Base-by-base conservation (phyloP, 2,113 vertebrate species). In the Ploceus nigricollis region DNA sequence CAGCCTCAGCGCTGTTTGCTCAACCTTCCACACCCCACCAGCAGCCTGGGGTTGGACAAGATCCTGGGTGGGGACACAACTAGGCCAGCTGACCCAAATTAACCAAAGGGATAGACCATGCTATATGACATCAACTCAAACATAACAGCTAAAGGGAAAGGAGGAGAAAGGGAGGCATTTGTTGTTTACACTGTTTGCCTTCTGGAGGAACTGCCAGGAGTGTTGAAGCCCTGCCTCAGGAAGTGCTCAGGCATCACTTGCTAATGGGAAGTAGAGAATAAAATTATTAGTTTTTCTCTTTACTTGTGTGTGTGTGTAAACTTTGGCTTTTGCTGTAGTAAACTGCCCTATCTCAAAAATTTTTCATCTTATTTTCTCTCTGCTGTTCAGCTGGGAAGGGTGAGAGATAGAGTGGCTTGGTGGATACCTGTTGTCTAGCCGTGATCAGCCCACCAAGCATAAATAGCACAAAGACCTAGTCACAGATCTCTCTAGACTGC, bases 171-270 rank as follows among this genome's bases (percentile, higher is more conserved):
- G 7, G 3, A 6, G 4, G 6, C 5, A 45, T 47, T 89, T 6
- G 5, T 31, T 53, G 18, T 11, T 82, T n/a, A 9, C 5, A 21
- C 1, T 28, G 11, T 53, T 82, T 60, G 17, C 47, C 5, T 35
- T 40, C 30, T 6, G 3, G 20, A 40, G 13, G 16, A 47, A 5
- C 40, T 5, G 4, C 9, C 40, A 30, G 21, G 7, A 1, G 1
- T 21, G 39, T 28, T 51, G 69, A 53, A 60, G 5, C 16, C 25
- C 9, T 53, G 24, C 39, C 35, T 40, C 10, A 0, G 30, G 30
- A 82, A 47, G 20, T 40, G n/a, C 13, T n/a, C 27, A 23, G 25
- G 25, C 61, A 61, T 19, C 3, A 12, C 21, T 40, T 31, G 6
- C 12, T 69, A 17, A 25, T 31, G 40, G 10, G 17, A 76, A 61